Evolutionary conservation across 2,888 invertebrate species (phyloP), one percentile per base, ranked within the genome.

Genomic region (Cyrtodaria siliqua): DNA sequence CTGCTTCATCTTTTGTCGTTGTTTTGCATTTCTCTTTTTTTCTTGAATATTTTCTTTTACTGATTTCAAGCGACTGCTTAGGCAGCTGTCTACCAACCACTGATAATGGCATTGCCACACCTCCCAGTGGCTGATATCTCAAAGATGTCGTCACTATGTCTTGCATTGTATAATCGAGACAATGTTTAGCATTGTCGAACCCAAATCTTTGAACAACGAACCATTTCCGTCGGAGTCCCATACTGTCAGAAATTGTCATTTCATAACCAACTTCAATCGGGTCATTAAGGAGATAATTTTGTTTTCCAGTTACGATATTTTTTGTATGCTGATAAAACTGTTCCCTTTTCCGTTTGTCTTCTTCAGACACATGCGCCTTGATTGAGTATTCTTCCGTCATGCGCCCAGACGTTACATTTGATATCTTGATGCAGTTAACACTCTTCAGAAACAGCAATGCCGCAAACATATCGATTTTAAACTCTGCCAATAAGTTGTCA

Each of bases 121-220:
- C 86, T 24, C 85, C 84, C 20, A 72, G 53, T 18, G 88, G 88
- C n/a, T 86, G 55, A 8, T 88, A 64, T 2, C 71, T 53, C 42
- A 86, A 83, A 1, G 84, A 82, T n/a, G n/a, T n/a, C n/a, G n/a
- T n/a, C n/a, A n/a, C n/a, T n/a, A n/a, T n/a, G n/a, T n/a, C n/a
- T n/a, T n/a, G n/a, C n/a, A n/a, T n/a, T n/a, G n/a, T n/a, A n/a
- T n/a, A n/a, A n/a, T n/a, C n/a, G n/a, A n/a, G n/a, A n/a, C n/a
- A n/a, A 16, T 16, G 3, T 9, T 82, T 71, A 1, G 44, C 33
- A 12, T 91, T 50, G 0, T 27, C 40, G 18, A 89, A 80, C 16
- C 91, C 91, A 60, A 89, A 75, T 33, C 33, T 72, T 18, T 86
- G 86, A 2, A 86, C 81, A 27, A 89, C 64, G 6, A 89, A 52